Evolutionary conservation across 1,140 invertebrate species (phyloP), one percentile per base, ranked within the genome.

Genomic region (Pseudomyrmex flavicornis): DNA sequence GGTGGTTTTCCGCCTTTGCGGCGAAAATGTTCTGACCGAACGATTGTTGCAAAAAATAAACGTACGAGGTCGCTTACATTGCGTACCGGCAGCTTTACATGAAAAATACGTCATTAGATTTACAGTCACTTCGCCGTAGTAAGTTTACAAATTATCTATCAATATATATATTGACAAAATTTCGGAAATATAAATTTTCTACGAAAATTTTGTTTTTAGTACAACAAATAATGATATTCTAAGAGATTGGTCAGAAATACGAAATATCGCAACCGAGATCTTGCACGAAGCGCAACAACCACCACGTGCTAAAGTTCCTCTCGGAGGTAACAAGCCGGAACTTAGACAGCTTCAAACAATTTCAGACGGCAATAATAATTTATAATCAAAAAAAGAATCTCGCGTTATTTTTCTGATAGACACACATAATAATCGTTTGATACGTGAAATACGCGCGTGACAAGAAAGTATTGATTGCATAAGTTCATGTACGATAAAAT

Each of bases 41-140:
- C 97, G 95, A 26, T 94, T 99, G 0, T 93, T 99, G 20, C 98
- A 99, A 92, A 95, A 96, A 20, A 95, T 99, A 61, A 99, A 99
- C 90, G 96, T 96, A 2, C 96, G 97, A 8, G 96, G 97, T 89
- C 96, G 96, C 82, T 97, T 99, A 2, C 98, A 99, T 93, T 97
- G 99, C 63, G 98, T 99, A 0, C 98, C 99, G 0, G 98, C 98
- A 0, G 97, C 97, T 72, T 95, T 99, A 66, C 98, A 98, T 91
- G 97, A 97, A 0, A 97, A 97, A 93, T 99, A 99, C 91, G 98
- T 99, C 17, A 99, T 99, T 79, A 94, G 97, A 82, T 97, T 97
- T 91, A 97, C 98, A 1, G 97, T 99, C 15, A 99, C 99, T 4
- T 99, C 98, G 9, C 96, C 97, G 56, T 96, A 96, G 94, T 94